These are phyloP conservation scores for Schmidtea mediterranea DNA, from an alignment of 1,140 invertebrate species.

Conservation along the genomic window DNA sequence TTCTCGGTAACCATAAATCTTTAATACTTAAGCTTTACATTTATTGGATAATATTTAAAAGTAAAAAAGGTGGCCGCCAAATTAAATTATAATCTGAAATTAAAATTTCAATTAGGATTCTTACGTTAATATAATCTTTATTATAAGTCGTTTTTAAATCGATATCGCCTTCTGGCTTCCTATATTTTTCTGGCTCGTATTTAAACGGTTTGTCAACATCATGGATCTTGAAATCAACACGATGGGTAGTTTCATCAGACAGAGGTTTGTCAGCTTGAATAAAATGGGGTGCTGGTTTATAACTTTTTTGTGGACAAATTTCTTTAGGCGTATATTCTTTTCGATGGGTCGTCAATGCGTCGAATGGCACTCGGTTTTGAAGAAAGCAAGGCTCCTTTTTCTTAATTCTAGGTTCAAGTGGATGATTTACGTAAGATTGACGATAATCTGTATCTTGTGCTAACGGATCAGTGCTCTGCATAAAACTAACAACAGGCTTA, in stretches of 20 bases:
- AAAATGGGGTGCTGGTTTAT: slow-evolving; percentile 8
- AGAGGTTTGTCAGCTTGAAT: slow-evolving; percentile 11
- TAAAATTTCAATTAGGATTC: too few relatives aligned
- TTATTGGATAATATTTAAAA: too few relatives aligned
- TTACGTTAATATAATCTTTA: slow-evolving; percentile 9
- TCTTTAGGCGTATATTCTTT: slow-evolving; percentile 11
- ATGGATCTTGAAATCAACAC: slow-evolving; percentile 13
- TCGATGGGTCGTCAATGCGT: slow-evolving; percentile 11
- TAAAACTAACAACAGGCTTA: slow-evolving; percentile 15
- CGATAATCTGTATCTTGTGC: slow-evolving; percentile 9
- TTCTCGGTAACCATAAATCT: too few relatives aligned
- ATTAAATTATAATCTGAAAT: too few relatives aligned
- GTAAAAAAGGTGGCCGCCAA: too few relatives aligned
- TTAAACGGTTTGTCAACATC: slow-evolving; percentile 8
- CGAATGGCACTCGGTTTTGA: slow-evolving; percentile 7
- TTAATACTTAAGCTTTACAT: too few relatives aligned
- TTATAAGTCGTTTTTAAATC: slow-evolving; percentile 14
- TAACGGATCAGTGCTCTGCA: slow-evolving; percentile 13
- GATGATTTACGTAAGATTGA: slow-evolving; percentile 6
- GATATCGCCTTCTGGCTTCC: slow-evolving; percentile 15
- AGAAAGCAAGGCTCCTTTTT: not conserved
- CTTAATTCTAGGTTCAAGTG: not conserved
- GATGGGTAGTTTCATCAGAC: slow-evolving; percentile 12
- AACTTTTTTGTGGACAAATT: slow-evolving; percentile 6
- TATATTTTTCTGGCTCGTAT: slow-evolving; percentile 9